Evolutionary conservation across 2,113 vertebrate genomes (phyloP).

Genomic region (Sylvicapra grimmia): DNA sequence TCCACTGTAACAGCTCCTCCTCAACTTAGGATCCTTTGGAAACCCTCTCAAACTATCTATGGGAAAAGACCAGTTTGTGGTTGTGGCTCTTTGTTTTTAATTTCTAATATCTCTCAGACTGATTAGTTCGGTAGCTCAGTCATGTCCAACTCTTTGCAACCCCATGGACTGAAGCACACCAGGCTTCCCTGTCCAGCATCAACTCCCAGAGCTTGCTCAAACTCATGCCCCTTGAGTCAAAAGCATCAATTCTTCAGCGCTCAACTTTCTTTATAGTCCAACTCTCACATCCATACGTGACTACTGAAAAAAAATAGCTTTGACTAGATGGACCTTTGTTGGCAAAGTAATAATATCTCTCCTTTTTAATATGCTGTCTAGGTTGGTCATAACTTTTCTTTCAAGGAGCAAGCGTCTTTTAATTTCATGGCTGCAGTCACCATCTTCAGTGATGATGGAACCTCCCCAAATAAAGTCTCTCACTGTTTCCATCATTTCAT

Average conservation of each 20-base stretch:
- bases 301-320: not conserved
- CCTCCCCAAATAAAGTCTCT: not conserved
- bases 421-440: not conserved
- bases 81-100: not conserved
- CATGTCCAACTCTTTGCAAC: not conserved
- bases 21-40: not conserved
- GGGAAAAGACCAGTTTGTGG: not conserved
- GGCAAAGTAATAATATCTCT: not conserved
- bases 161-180: not conserved
- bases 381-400: not conserved
- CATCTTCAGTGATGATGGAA: not conserved
- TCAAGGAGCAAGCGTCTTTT: not conserved
- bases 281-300: not conserved
- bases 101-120: not conserved
- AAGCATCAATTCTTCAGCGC: not conserved
- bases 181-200: not conserved
- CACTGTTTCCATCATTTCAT: not conserved
- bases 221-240: not conserved
- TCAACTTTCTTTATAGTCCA: not conserved
- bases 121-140: not conserved
- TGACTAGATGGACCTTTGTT: not conserved
- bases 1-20: not conserved
- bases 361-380: not conserved
- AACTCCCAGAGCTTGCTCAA: not conserved
- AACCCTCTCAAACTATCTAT: not conserved